These are phyloP conservation scores for Liparis tanakae DNA, from an alignment of 2,797 vertebrate species.

Conservation along the genomic window DNA sequence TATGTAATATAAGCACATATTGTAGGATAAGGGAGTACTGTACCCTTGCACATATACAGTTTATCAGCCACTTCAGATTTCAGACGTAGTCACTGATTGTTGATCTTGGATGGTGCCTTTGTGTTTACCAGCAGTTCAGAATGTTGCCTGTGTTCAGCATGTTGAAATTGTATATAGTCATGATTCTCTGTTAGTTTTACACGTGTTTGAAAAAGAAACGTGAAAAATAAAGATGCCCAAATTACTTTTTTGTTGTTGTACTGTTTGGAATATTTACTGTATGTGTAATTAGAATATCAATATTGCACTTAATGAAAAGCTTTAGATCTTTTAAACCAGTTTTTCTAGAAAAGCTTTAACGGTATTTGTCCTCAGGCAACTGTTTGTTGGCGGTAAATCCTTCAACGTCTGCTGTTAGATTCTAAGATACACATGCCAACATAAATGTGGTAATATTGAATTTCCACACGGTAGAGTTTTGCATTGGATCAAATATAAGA, in stretches of 20 bases:
- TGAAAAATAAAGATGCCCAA: slow-evolving; percentile 62
- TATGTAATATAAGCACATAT: slow-evolving; percentile 59
- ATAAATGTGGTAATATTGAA: neutral
- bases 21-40: slow-evolving; percentile 26
- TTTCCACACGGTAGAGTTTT: neutral
- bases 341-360: neutral
- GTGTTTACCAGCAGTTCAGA: slow-evolving; percentile 79
- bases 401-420: neutral
- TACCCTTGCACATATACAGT: slow-evolving; percentile 51
- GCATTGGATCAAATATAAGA: neutral
- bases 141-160: slow-evolving; percentile 72
- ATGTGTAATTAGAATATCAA: neutral
- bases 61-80: slow-evolving; percentile 52
- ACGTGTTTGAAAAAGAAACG: slow-evolving; percentile 69
- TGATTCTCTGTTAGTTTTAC: slow-evolving; percentile 75
- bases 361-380: neutral
- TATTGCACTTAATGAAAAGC: neutral
- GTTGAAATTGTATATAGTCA: slow-evolving; percentile 61
- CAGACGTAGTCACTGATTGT: slow-evolving; percentile 74
- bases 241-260: slow-evolving; percentile 22
- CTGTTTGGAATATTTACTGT: slow-evolving; percentile 22
- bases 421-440: neutral
- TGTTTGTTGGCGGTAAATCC: neutral
- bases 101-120: slow-evolving; percentile 82
- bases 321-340: neutral